These are phyloP conservation scores for Tyrannus savana DNA, from an alignment of 2,113 vertebrate genomes.

Conservation along the genomic window DNA sequence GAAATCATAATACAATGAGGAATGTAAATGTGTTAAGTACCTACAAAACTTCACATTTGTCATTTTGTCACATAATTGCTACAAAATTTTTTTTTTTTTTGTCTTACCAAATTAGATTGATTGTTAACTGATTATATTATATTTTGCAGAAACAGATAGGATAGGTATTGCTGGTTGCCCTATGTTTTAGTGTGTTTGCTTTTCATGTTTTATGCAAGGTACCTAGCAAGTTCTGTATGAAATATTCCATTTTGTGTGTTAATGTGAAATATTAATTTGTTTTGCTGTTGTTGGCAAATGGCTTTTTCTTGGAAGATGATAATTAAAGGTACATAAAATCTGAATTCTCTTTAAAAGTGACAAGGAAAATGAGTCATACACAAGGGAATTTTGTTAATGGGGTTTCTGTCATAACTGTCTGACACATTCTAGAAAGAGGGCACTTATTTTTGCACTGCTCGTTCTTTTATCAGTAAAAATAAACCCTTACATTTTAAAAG, in stretches of 20 bases:
- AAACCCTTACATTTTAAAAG: neutral
- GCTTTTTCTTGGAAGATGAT: slow-evolving; percentile 6
- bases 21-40: neutral
- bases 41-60: neutral
- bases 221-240: neutral
- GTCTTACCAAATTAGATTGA: neutral
- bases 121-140: neutral
- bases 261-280: neutral
- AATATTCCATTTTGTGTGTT: neutral
- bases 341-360: neutral
- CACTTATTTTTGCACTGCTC: slow-evolving; percentile 22
- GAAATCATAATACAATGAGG: neutral
- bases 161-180: neutral
- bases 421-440: neutral
- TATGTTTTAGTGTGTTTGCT: neutral
- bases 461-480: slow-evolving; percentile 16
- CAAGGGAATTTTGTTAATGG: slow-evolving; percentile 14
- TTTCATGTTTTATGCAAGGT: neutral
- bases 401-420: slow-evolving; percentile 9
- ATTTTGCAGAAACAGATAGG: neutral
- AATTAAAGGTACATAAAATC: slow-evolving; percentile 30
- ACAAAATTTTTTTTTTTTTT: neutral
- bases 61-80: neutral
- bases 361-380: slow-evolving; percentile 8
- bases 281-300: slow-evolving; percentile 10